Evolutionary conservation across 2,113 vertebrate genomes (phyloP).

Genomic region (Amblyopsis rosae): DNA sequence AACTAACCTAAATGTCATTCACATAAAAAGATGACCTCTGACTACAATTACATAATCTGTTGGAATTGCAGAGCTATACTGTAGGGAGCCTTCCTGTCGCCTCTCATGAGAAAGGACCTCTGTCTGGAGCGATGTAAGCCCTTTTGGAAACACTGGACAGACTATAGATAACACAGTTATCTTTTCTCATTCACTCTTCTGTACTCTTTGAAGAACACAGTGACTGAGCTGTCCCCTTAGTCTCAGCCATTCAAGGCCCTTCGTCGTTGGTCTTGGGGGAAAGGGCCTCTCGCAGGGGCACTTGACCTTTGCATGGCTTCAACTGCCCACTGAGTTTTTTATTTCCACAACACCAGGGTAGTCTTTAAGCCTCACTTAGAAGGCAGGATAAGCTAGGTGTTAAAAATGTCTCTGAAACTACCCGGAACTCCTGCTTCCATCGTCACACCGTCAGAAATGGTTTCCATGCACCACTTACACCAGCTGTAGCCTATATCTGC

Average conservation of each 20-base stretch:
- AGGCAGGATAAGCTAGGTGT: constrained; percentile 24
- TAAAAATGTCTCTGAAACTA: constrained; percentile 41
- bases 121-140: constrained; percentile 34
- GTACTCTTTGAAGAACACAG: constrained; percentile 29
- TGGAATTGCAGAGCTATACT: constrained; percentile 18
- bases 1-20: constrained; percentile 19
- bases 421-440: constrained; percentile 18
- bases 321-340: constrained; percentile 43
- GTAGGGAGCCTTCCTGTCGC: constrained; percentile 14
- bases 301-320: constrained; percentile 45
- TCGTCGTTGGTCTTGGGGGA: constrained; percentile 21
- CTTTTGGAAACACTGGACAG: constrained; percentile 39
- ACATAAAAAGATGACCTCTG: constrained; percentile 36
- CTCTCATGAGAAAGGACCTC: constrained; percentile 21
- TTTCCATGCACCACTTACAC: constrained; percentile 7
- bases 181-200: constrained; percentile 18
- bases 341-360: constrained; percentile 22
- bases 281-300: constrained; percentile 31
- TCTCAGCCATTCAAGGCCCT: constrained; percentile 25
- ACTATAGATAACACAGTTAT: constrained; percentile 15
- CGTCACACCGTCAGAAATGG: constrained; percentile 14
- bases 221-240: constrained; percentile 13
- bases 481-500: constrained; percentile 19
- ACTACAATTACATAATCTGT: constrained; percentile 14
- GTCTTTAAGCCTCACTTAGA: constrained; percentile 34